Evolutionary conservation across 2,888 invertebrate species (phyloP), one percentile per base, ranked within the genome.

Genomic region (Eupithecia dodoneata): DNA sequence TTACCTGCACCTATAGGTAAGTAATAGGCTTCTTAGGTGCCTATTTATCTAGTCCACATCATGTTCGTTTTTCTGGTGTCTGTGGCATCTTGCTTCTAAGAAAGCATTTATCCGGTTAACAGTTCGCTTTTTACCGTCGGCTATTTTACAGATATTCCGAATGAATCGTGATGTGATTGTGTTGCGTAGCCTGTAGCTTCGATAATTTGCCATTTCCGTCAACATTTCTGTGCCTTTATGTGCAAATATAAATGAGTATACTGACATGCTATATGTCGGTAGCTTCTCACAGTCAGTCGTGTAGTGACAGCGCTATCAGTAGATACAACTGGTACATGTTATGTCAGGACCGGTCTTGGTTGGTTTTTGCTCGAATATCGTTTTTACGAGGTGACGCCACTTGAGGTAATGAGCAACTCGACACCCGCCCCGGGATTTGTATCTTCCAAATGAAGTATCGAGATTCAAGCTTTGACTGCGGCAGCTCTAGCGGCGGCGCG

Each of bases 291-390:
- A 5, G 44, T 44, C 55, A 66, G 45, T 63, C 7, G 55, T 71
- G 52, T 44, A 73, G 70, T 71, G 65, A 47, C 63, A 7, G n/a
- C 49, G 30, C 45, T 63, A 70, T 75, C 67, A 66, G 71, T 74
- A 74, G 7, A 7, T 59, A 59, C 75, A 73, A 73, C 75, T 73
- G 73, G n/a, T 59, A 59, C 75, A 73, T 71, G 78, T 73, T 75
- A 75, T 73, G 75, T 65, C 67, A 79, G 76, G 84, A 83, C 87
- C 86, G 87, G 86, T 87, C 85, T 80, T 83, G 78, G 78, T 88
- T 85, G 81, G 89, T 90, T 91, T 85, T 86, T 86, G 85, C 87
- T 88, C 86, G 85, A 84, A 85, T 88, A 85, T 87, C 83, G 85
- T 87, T 88, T 89, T 89, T 87, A 86, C 84, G 84, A 87, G 78